Evolutionary conservation across 2,113 vertebrate genomes (phyloP).

Genomic region (Octodon degus): DNA sequence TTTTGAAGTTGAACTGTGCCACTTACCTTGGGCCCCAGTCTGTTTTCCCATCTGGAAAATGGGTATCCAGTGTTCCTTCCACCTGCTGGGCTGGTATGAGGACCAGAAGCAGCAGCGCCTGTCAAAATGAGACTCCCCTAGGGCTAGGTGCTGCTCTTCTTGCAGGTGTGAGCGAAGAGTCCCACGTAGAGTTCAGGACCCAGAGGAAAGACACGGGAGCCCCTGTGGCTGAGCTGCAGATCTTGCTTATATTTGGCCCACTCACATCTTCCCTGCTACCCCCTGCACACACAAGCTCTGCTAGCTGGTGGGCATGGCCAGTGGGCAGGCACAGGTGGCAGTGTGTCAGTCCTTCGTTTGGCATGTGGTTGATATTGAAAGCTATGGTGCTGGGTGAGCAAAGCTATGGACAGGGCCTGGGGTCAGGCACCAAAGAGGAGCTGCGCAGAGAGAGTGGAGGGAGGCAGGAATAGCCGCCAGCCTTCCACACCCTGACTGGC

Average conservation of each 20-base stretch:
- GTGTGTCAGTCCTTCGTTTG: not conserved
- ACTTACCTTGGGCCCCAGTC: not conserved
- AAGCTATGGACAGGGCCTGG: not conserved
- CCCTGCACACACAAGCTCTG: not conserved
- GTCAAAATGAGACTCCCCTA: too few relatives aligned
- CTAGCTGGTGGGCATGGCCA: not conserved
- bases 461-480: not conserved
- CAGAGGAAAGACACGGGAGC: not conserved
- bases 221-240: not conserved
- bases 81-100: not conserved
- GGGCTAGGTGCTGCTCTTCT: not conserved
- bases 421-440: not conserved
- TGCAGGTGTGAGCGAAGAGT: accelerated
- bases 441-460: not conserved
- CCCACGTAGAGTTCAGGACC: not conserved
- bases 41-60: slow-evolving; percentile 22
- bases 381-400: not conserved
- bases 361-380: not conserved
- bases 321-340: not conserved
- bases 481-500: not conserved
- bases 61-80: not conserved
- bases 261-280: not conserved
- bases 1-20: not conserved
- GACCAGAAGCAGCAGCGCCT: not conserved
- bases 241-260: not conserved